These are phyloP conservation scores for Torymus texanus DNA, from an alignment of 2,888 invertebrate genomes.

Conservation along the genomic window DNA sequence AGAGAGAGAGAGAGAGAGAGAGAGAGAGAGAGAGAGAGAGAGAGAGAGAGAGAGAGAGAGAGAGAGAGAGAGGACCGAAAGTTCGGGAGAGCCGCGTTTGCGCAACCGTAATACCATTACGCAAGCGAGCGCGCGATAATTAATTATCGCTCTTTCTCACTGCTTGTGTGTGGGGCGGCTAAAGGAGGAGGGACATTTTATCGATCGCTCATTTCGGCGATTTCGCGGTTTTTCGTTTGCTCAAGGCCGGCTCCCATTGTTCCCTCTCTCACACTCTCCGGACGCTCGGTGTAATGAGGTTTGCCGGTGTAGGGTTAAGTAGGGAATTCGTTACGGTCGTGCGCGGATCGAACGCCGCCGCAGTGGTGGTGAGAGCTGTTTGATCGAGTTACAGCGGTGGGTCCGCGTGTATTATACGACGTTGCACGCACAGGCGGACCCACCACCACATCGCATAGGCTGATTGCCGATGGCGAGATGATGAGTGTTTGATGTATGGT, in stretches of 20 bases:
- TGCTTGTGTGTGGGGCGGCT: no score
- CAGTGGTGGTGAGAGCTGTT: not conserved
- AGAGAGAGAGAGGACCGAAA: not conserved
- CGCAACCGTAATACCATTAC: not conserved
- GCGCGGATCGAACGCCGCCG: no score
- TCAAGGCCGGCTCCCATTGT: constrained; percentile 7
- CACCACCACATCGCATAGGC: no score
- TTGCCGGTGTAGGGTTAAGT: constrained; percentile 36
- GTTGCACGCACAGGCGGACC: no score
- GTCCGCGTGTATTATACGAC: no score
- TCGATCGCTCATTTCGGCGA: constrained; percentile 34
- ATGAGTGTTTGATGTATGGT: no score
- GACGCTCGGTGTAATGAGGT: constrained; percentile 28
- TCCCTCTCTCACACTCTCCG: no score
- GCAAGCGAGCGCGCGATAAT: constrained; percentile 26
- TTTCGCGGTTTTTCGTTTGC: constrained; percentile 30
- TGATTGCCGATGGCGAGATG: no score
- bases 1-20: no score
- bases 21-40: no score
- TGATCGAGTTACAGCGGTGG: not conserved
- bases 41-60: no score
- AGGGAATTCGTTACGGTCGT: constrained; percentile 14
- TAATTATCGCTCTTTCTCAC: constrained; percentile 26
- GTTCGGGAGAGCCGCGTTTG: not conserved
- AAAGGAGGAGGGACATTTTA: not conserved